Conservation (phyloP, 2,113 vertebrate species). For the Corvus moneduloides region DNA sequence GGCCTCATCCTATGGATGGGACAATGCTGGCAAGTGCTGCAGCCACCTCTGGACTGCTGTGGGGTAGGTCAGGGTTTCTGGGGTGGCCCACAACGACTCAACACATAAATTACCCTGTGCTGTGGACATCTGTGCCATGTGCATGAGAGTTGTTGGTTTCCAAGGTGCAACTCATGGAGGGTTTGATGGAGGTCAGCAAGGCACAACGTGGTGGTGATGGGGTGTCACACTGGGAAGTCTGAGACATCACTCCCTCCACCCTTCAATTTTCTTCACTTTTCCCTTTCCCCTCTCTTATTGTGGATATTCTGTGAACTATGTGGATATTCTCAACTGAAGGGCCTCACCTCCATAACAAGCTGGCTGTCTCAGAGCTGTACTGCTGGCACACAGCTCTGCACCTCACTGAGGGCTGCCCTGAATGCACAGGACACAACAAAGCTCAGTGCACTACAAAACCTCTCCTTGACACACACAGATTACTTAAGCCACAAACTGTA, state of each 20-base stretch:
- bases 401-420: background rate
- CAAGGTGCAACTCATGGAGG: background rate
- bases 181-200: background rate
- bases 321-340: background rate
- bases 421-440: background rate
- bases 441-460: background rate
- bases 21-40: background rate
- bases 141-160: background rate
- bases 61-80: background rate
- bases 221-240: background rate
- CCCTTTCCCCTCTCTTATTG: background rate
- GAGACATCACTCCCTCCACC: background rate
- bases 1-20: rapidly evolving
- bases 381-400: background rate
- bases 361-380: background rate
- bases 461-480: background rate
- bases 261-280: background rate
- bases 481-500: background rate
- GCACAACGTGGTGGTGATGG: background rate
- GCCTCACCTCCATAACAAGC: background rate
- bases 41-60: background rate
- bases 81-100: background rate
- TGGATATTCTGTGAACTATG: background rate
- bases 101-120: background rate
- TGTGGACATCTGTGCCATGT: background rate